Evolutionary conservation across 2,888 invertebrate species (phyloP), one percentile per base, ranked within the genome.

Genomic region (Heliothis peltigera): DNA sequence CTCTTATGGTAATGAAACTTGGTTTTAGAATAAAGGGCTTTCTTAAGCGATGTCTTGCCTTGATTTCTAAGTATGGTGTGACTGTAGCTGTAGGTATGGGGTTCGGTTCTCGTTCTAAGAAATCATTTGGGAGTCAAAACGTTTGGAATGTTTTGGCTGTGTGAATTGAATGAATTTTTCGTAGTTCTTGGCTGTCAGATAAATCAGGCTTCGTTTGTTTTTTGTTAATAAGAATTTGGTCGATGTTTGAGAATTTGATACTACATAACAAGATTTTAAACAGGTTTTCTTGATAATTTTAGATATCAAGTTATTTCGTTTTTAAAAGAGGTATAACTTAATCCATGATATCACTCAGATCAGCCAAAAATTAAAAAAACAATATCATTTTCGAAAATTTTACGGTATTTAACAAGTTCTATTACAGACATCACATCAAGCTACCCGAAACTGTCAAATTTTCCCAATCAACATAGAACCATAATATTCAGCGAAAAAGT

Each of bases 1-100:
- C 56, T 57, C 82, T 39, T 68, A 74, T 71, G 76, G 64, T 82
- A 84, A 85, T 84, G 83, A 83, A 79, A 76, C 59, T 63, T 51
- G 22, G 69, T 63, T 77, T 82, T 77, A 80, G 70, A 77, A 80
- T 79, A 72, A 75, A 80, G 82, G 81, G 79, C 69, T 77, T 80
- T 78, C 74, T 78, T 75, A 64, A 65, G 47, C 28, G 47, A 46
- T 44, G 52, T 54, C 43, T 32, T 32, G 32, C 4, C 32, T 25
- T 60, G 48, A 46, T 52, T 71, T 75, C 58, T 68, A 64, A 51
- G 58, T 56, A 57, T 51, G 64, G 18, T 54, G 44, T 58, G 53
- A 52, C 35, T 55, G 21, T 44, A 56, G 49, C 32, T 72, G 5
- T 62, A 39, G 42, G 42, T 68, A 55, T 62, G 21, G 35, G 32